A percentile compares a stretch with the other conserved stretches of the same genome.
These are phyloP conservation scores for Alosa sapidissima DNA, from an alignment of 2,797 vertebrate species.

Conservation along the genomic window DNA sequence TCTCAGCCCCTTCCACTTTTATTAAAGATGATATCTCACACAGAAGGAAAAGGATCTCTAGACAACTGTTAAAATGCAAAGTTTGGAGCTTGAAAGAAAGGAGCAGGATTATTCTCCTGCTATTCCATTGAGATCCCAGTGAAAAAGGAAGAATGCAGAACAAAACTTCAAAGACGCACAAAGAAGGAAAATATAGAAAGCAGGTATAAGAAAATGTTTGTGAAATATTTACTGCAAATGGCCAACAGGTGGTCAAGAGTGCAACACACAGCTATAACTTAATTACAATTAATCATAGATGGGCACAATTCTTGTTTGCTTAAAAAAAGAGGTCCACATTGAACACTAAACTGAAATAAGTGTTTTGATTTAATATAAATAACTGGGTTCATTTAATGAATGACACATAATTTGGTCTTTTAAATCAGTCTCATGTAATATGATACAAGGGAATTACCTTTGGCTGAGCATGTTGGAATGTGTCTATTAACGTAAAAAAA, in stretches of 20 bases:
- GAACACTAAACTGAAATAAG: constrained; percentile 38
- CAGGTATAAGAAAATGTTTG: constrained; percentile 71
- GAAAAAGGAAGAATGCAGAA: constrained; percentile 75
- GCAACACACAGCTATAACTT: constrained; percentile 74
- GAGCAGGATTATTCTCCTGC: constrained; percentile 81
- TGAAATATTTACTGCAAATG: constrained; percentile 84
- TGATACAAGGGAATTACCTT: background rate
- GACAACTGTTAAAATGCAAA: constrained; percentile 96
- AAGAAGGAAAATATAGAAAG: constrained; percentile 62
- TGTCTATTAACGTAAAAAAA: background rate
- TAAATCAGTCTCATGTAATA: constrained; percentile 2
- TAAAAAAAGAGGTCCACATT: constrained; percentile 48
- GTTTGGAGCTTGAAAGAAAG: constrained; percentile 91
- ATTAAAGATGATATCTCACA: constrained; percentile 96
- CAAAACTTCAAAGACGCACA: constrained; percentile 89
- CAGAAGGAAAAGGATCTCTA: constrained; percentile 83
- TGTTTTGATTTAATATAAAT: constrained; percentile 54
- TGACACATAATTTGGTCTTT: constrained; percentile 35
- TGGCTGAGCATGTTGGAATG: background rate
- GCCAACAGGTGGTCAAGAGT: constrained; percentile 88
- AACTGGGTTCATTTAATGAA: constrained; percentile 47
- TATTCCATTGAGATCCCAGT: constrained; percentile 76
- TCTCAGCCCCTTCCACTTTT: constrained; percentile 81
- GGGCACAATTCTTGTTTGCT: constrained; percentile 67
- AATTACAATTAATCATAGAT: constrained; percentile 78